A percentile compares a stretch with the other conserved stretches of the same genome.
Evolutionary conservation across 2,113 vertebrate genomes (phyloP).

Genomic region (Daphoenositta chrysoptera): DNA sequence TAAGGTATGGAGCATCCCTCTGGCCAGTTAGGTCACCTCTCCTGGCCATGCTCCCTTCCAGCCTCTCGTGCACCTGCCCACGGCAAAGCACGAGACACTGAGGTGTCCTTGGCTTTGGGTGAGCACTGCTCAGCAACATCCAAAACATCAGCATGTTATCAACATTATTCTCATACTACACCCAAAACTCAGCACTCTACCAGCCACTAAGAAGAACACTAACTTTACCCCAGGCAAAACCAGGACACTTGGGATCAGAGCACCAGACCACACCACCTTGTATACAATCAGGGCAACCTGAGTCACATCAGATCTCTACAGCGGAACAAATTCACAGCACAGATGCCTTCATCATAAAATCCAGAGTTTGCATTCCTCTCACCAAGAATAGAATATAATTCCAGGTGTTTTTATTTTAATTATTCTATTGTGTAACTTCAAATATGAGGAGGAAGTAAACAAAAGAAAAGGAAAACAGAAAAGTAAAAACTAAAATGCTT

Average conservation of each 20-base stretch:
- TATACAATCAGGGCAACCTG: neutral
- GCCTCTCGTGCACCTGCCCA: neutral
- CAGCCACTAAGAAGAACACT: neutral
- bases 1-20: rapidly evolving
- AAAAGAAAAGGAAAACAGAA: neutral
- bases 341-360: neutral
- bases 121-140: neutral
- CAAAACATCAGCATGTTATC: neutral
- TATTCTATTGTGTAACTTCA: neutral
- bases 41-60: neutral
- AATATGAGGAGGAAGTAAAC: neutral
- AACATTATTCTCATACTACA: neutral
- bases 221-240: neutral
- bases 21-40: neutral
- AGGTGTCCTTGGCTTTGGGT: neutral
- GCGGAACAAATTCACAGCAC: neutral
- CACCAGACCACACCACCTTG: neutral
- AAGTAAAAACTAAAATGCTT: neutral
- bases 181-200: neutral
- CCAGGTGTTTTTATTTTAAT: neutral
- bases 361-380: neutral
- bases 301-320: neutral
- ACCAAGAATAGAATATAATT: neutral
- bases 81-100: neutral
- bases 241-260: neutral